A percentile compares a stretch with the other conserved stretches of the same genome.
Evolutionary conservation across 1,140 invertebrate species (phyloP).

Genomic region (Monochamus saltuarius): DNA sequence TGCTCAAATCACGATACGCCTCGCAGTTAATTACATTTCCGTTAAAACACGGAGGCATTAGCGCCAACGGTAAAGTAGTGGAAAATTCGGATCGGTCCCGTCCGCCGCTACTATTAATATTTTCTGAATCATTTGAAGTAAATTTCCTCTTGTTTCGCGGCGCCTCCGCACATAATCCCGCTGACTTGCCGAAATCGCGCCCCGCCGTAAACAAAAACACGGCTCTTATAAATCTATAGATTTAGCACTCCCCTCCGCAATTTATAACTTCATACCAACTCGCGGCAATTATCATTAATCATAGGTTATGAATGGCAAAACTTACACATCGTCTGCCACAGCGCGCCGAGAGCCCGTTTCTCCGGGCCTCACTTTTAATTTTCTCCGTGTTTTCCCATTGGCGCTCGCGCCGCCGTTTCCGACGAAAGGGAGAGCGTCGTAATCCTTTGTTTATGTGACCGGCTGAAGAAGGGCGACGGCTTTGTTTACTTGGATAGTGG

Average conservation of each 20-base stretch:
- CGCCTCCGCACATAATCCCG: slow-evolving; percentile 3
- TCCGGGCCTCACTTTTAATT: slow-evolving; percentile 13
- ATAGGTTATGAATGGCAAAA: slow-evolving; percentile 49
- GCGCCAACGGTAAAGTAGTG: no score
- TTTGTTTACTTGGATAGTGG: no score
- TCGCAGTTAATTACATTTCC: no score
- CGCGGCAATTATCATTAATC: slow-evolving; percentile 49
- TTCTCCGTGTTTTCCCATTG: neutral
- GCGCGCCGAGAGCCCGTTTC: slow-evolving; percentile 4
- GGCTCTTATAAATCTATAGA: slow-evolving; percentile 32
- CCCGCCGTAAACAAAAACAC: slow-evolving; percentile 27
- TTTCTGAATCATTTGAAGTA: slow-evolving; percentile 21
- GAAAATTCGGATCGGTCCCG: no score
- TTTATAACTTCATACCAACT: slow-evolving; percentile 45
- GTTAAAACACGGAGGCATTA: no score
- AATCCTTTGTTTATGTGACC: no score
- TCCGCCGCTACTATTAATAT: slow-evolving; percentile 9
- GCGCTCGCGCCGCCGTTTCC: neutral
- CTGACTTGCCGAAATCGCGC: slow-evolving; percentile 26
- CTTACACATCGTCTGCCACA: slow-evolving; percentile 37
- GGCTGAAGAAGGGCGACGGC: no score
- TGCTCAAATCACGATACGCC: no score
- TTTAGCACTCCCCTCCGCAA: slow-evolving; percentile 29
- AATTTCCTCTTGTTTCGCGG: slow-evolving; percentile 14
- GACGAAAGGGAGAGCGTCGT: no score